Percentiles rank a stretch among this genome's conserved stretches.
Conservation (phyloP, 2,113 vertebrate species). For the Coregonus clupeaformis region DNA sequence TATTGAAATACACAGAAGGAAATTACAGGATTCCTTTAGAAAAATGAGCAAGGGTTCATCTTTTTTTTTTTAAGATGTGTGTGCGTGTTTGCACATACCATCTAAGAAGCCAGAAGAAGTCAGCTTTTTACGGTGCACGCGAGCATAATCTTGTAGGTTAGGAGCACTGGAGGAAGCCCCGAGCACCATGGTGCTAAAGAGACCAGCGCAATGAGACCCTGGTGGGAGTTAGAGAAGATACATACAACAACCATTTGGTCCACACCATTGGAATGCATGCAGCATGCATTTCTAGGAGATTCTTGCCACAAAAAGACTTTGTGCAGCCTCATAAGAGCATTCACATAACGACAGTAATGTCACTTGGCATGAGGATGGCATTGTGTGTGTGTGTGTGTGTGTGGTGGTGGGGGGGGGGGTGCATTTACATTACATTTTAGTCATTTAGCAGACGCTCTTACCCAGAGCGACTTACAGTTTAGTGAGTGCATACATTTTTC, state of each 20-base stretch:
- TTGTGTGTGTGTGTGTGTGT: too few relatives aligned
- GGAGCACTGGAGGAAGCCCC: constrained; percentile 92
- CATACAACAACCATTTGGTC: constrained; percentile 88
- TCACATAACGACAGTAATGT: constrained; percentile 78
- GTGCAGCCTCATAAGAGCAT: constrained; percentile 69
- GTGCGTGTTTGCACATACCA: constrained; percentile 90
- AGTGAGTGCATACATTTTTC: too few relatives aligned
- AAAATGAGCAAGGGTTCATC: constrained; percentile 46
- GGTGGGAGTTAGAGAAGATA: constrained; percentile 92
- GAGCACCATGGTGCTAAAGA: constrained; percentile 93
- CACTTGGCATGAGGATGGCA: constrained; percentile 38
- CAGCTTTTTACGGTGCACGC: constrained; percentile 94
- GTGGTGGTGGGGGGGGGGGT: too few relatives aligned
- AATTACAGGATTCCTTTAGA: constrained; percentile 62
- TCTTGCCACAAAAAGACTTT: constrained; percentile 81
- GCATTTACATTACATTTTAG: too few relatives aligned
- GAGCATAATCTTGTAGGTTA: constrained; percentile 97
- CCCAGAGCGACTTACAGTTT: too few relatives aligned
- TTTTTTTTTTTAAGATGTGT: constrained; percentile 68
- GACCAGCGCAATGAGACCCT: constrained; percentile 92
- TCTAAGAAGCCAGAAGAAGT: constrained; percentile 91
- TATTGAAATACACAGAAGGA: constrained; percentile 18
- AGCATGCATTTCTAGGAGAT: constrained; percentile 82
- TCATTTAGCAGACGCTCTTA: too few relatives aligned
- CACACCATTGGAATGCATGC: constrained; percentile 83